Evolutionary conservation across 1,140 invertebrate species (phyloP), one percentile per base, ranked within the genome.

Genomic region (Listronotus oregonensis): DNA sequence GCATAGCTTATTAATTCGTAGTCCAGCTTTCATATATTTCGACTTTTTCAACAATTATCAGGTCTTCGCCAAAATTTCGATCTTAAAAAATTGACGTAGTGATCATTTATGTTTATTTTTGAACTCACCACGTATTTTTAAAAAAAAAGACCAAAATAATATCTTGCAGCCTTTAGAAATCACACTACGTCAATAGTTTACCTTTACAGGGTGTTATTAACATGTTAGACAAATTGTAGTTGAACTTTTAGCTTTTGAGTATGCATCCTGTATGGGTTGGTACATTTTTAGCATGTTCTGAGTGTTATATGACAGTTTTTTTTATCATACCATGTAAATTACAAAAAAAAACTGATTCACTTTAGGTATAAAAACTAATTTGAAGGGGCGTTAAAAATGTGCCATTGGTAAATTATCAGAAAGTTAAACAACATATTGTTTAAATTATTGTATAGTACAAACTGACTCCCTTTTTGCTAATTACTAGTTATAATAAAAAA

Each of bases 401-500:
- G 18, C 21, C 47, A 50, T 27, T 27, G 10, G 9, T 12, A 17
- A 21, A 44, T 57, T 44, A 12, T 31, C 32, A 57, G 37, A 18
- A 15, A 15, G 9, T 57, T 57, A 15, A 43, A 50, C 43, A 68
- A 74, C 73, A 73, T 72, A 73, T 74, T 73, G 58, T 70, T 73
- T 76, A 68, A 71, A 75, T 73, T 74, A 72, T 77, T 77, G 66
- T 76, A 78, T 78, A 78, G 77, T 78, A 78, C 77, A 78, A 78
- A 69, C 72, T 66, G 72, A 77, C 74, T 77, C 77, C 76, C 72
- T 78, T 27, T n/a, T 78, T 77, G 77, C 77, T 77, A 78, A 78
- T 77, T 78, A 77, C 77, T 78, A 77, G 75, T 77, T 77, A 73
- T 77, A 78, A 76, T 73, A 73, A 27, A 3, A 77, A 72, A 76